phyloP scores from a whole-genome alignment of 2,888 invertebrate genomes.

The Spodoptera littoralis region DNA sequence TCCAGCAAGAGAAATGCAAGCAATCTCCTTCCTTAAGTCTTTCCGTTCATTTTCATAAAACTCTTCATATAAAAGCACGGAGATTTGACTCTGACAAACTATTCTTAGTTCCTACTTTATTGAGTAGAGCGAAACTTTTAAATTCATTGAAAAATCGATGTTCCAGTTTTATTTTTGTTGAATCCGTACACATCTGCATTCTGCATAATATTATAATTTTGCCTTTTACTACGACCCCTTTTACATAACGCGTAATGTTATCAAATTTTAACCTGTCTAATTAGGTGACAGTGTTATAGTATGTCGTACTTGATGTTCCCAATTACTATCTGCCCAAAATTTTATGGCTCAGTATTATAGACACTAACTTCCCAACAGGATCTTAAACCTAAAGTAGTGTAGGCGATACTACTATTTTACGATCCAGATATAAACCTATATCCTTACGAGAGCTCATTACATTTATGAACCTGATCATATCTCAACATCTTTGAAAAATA shows the following conservation, averaged over 20 bases:
- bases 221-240: not conserved
- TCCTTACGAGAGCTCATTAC: constrained; percentile 9
- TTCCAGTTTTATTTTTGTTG: constrained; percentile 7
- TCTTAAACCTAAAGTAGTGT: constrained; percentile 3
- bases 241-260: too few relatives aligned
- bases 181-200: too few relatives aligned
- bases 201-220: too few relatives aligned
- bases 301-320: not conserved
- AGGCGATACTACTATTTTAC: constrained; percentile 26
- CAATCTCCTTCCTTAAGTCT: constrained; percentile 38
- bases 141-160: constrained; percentile 37
- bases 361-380: constrained; percentile 15
- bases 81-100: constrained; percentile 50
- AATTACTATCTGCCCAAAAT: constrained; percentile 11
- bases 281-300: not conserved
- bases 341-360: constrained; percentile 18
- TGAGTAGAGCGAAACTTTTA: constrained; percentile 35
- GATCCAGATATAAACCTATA: constrained; percentile 22
- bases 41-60: constrained; percentile 48
- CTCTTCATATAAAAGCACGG: constrained; percentile 43
- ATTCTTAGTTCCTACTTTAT: constrained; percentile 39
- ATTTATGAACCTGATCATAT: constrained; percentile 13
- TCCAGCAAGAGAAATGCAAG: constrained; percentile 38
- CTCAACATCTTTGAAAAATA: constrained; percentile 15
- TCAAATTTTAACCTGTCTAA: too few relatives aligned